phyloP scores from a whole-genome alignment of 2,888 invertebrate species.

The Danaus chrysippus region DNA sequence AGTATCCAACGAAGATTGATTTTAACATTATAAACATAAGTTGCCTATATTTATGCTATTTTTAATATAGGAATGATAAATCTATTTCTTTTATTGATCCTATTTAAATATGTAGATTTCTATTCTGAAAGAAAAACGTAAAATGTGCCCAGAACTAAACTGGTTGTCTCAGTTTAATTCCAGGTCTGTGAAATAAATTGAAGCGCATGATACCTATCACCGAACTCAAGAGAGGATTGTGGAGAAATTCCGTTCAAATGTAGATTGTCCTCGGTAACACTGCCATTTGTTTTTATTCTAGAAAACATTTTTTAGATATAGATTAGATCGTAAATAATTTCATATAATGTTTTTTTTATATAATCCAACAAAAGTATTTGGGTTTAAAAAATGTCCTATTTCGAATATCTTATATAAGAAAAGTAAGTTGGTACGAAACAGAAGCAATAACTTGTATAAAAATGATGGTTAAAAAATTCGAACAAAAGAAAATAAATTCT shows the following conservation, averaged over 20 bases:
- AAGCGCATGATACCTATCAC: conserved; percentile 72
- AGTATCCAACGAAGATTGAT: conserved; percentile 8
- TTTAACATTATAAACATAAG: not conserved
- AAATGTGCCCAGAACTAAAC: not conserved
- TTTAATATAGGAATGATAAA: too few relatives aligned
- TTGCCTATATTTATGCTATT: too few relatives aligned
- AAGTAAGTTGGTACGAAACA: too few relatives aligned
- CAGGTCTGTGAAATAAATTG: conserved; percentile 73
- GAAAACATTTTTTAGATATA: conserved; percentile 63
- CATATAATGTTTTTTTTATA: conserved; percentile 28
- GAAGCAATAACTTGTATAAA: too few relatives aligned
- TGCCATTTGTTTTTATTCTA: conserved; percentile 77
- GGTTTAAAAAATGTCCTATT: too few relatives aligned
- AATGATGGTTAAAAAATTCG: too few relatives aligned
- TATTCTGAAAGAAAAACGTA: not conserved
- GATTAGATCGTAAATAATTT: conserved; percentile 55
- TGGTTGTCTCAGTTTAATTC: conserved; percentile 44
- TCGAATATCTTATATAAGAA: too few relatives aligned
- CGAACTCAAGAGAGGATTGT: conserved; percentile 72
- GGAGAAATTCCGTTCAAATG: conserved; percentile 78
- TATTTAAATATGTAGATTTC: not conserved
- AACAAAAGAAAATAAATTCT: too few relatives aligned
- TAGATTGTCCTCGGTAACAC: conserved; percentile 76
- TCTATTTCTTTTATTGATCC: too few relatives aligned
- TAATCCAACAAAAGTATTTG: too few relatives aligned